A percentile compares a stretch with the other conserved stretches of the same genome.
phyloP scores from a whole-genome alignment of 1,140 invertebrate genomes.

The Proctacanthus coquilletti region DNA sequence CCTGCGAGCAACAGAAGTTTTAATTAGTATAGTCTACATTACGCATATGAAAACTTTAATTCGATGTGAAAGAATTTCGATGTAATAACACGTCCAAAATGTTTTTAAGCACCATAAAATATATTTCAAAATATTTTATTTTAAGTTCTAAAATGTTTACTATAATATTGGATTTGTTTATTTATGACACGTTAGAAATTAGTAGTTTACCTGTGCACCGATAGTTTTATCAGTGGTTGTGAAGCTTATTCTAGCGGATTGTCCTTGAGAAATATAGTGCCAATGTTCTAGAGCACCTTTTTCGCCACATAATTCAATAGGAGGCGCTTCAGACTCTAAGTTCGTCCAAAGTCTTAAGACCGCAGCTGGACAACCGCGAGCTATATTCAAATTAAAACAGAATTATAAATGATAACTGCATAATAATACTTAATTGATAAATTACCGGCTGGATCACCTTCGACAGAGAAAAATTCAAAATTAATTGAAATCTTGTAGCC shows the following conservation, averaged over 20 bases:
- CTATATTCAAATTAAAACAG: slow-evolving; percentile 32
- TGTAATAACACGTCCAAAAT: too few relatives aligned
- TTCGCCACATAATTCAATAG: slow-evolving; percentile 79
- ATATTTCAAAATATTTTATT: too few relatives aligned
- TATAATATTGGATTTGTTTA: too few relatives aligned
- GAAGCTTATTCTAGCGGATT: slow-evolving; percentile 43
- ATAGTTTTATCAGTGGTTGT: slow-evolving; percentile 71
- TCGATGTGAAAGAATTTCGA: too few relatives aligned
- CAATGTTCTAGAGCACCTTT: slow-evolving; percentile 53
- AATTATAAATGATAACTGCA: background rate
- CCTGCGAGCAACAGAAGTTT: slow-evolving; percentile 30
- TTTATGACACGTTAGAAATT: too few relatives aligned
- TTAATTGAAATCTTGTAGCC: slow-evolving; percentile 70
- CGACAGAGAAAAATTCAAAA: slow-evolving; percentile 75
- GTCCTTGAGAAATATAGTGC: slow-evolving; percentile 62
- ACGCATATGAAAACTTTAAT: too few relatives aligned
- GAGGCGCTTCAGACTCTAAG: slow-evolving; percentile 45
- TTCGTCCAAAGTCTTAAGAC: slow-evolving; percentile 77
- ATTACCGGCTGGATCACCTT: slow-evolving; percentile 71
- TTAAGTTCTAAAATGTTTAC: too few relatives aligned
- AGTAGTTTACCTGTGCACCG: slow-evolving; percentile 35
- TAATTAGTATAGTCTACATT: too few relatives aligned
- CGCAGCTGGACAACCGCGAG: slow-evolving; percentile 75
- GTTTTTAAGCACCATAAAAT: too few relatives aligned
- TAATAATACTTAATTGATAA: slow-evolving; percentile 7